Base-by-base conservation (phyloP, 2,113 vertebrate genomes). In the Gnathonemus echidnorhynchus region DNA sequence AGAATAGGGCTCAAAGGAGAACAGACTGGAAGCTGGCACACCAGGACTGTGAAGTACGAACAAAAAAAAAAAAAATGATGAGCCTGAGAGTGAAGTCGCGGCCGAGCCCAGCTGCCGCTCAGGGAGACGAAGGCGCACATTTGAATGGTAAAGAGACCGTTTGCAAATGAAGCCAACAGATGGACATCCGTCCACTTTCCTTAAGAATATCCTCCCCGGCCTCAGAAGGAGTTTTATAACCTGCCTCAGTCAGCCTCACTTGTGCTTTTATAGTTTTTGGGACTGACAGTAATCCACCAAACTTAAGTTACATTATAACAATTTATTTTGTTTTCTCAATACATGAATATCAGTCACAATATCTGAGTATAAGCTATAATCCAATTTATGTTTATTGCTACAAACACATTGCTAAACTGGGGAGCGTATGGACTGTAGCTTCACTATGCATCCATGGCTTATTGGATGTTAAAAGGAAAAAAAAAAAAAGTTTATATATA, bases 1-100 rank as follows among this genome's bases (percentile, higher is more conserved):
- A 97, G 97, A 97, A 98, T 96, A 95, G 95, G 94, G 91, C 96
- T 98, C 97, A 98, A 97, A 97, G 97, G 95, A 96, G 96, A 96
- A 96, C 97, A 96, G 96, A 95, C 95, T 96, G 96, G 96, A 97
- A 95, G 96, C 96, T 96, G 95, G 95, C 96, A 96, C 93, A 96
- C 93, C 89, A 94, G 93, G 94, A 92, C 94, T 94, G 96, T 94
- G 96, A 97, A 96, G 97, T 96, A 95, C 96, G 97, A 87, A 53
- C 27, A 86, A 97, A 97, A 96, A 70, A 70, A 96, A 35, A 96
- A 85, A 31, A 96, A 94, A 97, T 92, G 91, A 93, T 91, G 90
- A 90, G 93, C 94, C 92, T 94, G 97, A 97, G 97, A 96, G 96
- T 94, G 92, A 95, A 92, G 94, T 95, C 94, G 94, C 96, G 97